Evolutionary conservation across 64 coral and sea anemone species (phyloP).

Genomic region (Montipora cactus): DNA sequence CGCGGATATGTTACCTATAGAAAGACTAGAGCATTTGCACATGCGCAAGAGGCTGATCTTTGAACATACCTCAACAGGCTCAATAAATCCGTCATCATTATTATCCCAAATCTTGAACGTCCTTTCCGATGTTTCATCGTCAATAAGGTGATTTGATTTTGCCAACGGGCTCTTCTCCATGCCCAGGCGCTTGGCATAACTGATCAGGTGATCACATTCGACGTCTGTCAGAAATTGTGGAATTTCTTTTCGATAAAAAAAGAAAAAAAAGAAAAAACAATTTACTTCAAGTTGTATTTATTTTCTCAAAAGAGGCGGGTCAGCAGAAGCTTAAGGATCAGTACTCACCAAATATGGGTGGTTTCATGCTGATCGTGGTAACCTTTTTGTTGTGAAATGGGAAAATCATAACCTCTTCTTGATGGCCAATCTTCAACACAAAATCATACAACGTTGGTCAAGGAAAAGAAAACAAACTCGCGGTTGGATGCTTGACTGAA

Average conservation of each 20-base stretch:
- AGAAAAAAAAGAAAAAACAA: not conserved
- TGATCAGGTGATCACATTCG: conserved; percentile 87
- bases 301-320: not conserved
- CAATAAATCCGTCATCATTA: conserved; percentile 76
- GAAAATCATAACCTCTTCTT: conserved; percentile 27
- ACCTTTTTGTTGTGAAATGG: conserved; percentile 51
- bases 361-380: conserved; percentile 56
- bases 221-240: conserved; percentile 72
- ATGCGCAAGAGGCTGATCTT: not conserved
- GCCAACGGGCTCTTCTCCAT: conserved; percentile 81
- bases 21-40: too few relatives aligned
- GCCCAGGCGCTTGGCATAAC: conserved; percentile 81
- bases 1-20: too few relatives aligned
- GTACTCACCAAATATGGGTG: conserved; percentile 64
- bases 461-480: not conserved
- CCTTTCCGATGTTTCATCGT: conserved; percentile 85
- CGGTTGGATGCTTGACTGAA: too few relatives aligned
- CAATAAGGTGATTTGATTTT: conserved; percentile 45
- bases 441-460: not conserved
- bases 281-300: not conserved
- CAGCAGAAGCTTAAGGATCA: not conserved
- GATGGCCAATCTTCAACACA: not conserved
- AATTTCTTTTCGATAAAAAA: conserved; percentile 46
- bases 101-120: conserved; percentile 86
- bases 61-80: conserved; percentile 67